phyloP scores from a whole-genome alignment of 2,113 vertebrate genomes.

The Epinephelus fuscoguttatus region DNA sequence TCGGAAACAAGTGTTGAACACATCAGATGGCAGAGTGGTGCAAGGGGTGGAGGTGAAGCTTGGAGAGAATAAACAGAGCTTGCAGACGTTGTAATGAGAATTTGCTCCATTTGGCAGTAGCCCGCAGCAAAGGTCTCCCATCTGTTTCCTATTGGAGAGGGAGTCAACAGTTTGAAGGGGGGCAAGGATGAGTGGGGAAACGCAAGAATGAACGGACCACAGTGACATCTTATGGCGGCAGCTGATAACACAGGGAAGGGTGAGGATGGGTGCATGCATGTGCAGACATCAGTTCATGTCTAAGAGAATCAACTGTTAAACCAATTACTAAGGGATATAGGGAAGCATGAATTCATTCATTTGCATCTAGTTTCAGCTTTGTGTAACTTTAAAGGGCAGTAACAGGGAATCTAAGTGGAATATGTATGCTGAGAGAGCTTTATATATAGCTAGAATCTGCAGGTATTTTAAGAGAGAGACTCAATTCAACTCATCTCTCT shows the following conservation, averaged over 20 bases:
- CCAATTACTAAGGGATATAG: neutral
- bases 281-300: neutral
- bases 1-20: slow-evolving; percentile 63
- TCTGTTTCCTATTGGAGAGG: slow-evolving; percentile 51
- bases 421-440: neutral
- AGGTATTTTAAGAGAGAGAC: neutral
- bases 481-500: no score
- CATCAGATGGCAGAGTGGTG: slow-evolving; percentile 63
- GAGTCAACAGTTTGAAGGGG: slow-evolving; percentile 49
- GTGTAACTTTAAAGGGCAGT: neutral
- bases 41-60: slow-evolving; percentile 60
- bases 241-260: slow-evolving; percentile 31
- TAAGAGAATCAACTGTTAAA: neutral
- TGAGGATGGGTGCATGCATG: neutral
- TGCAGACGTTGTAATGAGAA: slow-evolving; percentile 79
- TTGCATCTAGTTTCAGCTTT: neutral
- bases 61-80: slow-evolving; percentile 77
- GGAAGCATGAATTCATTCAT: neutral
- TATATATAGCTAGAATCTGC: no score
- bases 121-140: slow-evolving; percentile 70
- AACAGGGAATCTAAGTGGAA: neutral
- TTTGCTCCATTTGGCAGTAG: slow-evolving; percentile 68
- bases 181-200: slow-evolving; percentile 16
- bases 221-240: slow-evolving; percentile 82
- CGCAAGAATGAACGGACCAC: slow-evolving; percentile 44